Percentiles rank a stretch among this genome's conserved stretches.
These are phyloP conservation scores for Andrena bucephala DNA, from an alignment of 2,888 invertebrate species.

Conservation along the genomic window DNA sequence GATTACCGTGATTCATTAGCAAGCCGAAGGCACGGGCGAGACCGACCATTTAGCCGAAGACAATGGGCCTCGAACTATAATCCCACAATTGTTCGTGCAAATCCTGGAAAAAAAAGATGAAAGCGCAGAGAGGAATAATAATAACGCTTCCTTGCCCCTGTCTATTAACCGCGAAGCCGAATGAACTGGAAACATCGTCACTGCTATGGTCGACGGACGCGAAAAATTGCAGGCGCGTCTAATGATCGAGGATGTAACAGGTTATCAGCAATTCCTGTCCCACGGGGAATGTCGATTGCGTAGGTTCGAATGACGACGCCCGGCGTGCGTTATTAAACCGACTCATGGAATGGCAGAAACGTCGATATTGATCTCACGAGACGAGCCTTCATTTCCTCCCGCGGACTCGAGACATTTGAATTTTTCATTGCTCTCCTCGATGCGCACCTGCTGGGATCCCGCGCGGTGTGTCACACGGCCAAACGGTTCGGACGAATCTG, in stretches of 20 bases:
- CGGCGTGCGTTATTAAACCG: slow-evolving; percentile 25
- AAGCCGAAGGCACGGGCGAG: neutral
- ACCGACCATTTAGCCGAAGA: slow-evolving; percentile 1
- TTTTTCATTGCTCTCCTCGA: slow-evolving; percentile 11
- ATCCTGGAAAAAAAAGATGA: neutral
- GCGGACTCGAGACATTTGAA: neutral
- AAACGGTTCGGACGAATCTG: no score
- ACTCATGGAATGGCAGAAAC: slow-evolving; percentile 22
- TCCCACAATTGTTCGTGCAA: neutral
- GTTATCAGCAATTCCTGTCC: slow-evolving; percentile 27
- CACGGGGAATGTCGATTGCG: slow-evolving; percentile 17
- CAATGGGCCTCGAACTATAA: neutral
- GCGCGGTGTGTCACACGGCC: no score
- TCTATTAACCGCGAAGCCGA: neutral
- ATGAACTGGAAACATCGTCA: neutral
- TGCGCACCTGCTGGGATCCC: neutral
- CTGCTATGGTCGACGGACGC: slow-evolving; percentile 6
- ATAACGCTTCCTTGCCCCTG: neutral
- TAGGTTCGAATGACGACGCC: slow-evolving; percentile 20
- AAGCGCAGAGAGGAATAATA: neutral
- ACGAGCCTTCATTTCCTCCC: neutral
- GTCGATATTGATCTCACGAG: slow-evolving; percentile 26
- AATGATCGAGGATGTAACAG: slow-evolving; percentile 35
- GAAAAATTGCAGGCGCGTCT: slow-evolving; percentile 26
- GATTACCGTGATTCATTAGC: slow-evolving; percentile 40